Base-by-base conservation (phyloP, 2,113 vertebrate species). In the Speoplatyrhinus poulsoni region DNA sequence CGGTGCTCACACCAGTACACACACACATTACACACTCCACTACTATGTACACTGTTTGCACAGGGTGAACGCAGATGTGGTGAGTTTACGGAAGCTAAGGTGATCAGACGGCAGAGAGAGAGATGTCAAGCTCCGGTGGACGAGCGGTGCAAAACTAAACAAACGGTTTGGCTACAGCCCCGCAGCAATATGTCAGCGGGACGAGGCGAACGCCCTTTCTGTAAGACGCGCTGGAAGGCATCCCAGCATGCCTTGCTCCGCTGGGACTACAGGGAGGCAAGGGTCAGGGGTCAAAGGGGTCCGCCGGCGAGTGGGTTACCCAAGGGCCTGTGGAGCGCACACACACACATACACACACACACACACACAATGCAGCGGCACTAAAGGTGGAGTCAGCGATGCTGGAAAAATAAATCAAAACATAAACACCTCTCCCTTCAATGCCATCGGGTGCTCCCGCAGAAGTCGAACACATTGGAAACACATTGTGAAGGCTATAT, bases 211-310 rank as follows among this genome's bases (percentile, higher is more conserved):
- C n/a, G 60, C 55, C 5, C 59, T 15, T 52, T 64, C 19, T 52
- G 62, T 17, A 60, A 54, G 15, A 52, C 41, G 26, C 12, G 56
- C 54, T 55, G 69, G 33, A 61, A 33, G 69, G 60, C 71, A 71
- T 66, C 64, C 61, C 8, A 5, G 56, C 64, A 70, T 60, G 0
- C 4, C 10, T 53, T 59, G 47, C 64, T 67, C 2, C 52, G 32
- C 16, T 56, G 60, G 15, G 49, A 41, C 9, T 73, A 67, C 73
- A 47, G 48, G 47, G 48, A 59, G 59, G 74, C 16, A 68, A 15
- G 47, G 64, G 78, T 80, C 72, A 83, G 60, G 50, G 63, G 62
- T 59, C 71, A 61, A 68, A 58, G 36, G 70, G 75, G 73, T 74
- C 72, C 53, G 47, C 60, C 59, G 56, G 59, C 12, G 55, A 7